These are phyloP conservation scores for Lindbergichthys nudifrons DNA, from an alignment of 2,797 vertebrate species.

Conservation along the genomic window DNA sequence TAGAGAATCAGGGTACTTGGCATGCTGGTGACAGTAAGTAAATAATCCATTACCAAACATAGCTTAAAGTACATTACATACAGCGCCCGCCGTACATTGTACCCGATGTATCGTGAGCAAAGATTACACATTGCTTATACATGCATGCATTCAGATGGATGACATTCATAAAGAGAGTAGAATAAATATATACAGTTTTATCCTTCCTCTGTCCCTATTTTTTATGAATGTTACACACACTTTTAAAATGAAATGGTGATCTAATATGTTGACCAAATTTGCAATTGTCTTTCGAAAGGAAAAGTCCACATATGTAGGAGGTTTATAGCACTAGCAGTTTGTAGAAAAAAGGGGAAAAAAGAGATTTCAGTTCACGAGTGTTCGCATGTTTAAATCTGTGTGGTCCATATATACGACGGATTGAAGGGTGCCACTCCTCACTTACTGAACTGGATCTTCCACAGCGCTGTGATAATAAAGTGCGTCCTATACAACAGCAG, in stretches of 20 bases:
- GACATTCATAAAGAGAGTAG: background rate
- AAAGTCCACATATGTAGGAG: no score
- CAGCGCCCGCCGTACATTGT: slow-evolving; percentile 5
- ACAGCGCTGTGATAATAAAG: slow-evolving; percentile 59
- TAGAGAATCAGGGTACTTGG: slow-evolving; percentile 41
- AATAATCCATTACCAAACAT: slow-evolving; percentile 49
- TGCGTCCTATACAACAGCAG: slow-evolving; percentile 59
- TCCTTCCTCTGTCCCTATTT: background rate
- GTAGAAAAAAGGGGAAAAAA: background rate
- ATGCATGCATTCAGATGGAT: background rate
- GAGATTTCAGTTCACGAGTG: background rate
- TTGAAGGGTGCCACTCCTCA: slow-evolving; percentile 52
- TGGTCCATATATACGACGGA: slow-evolving; percentile 56
- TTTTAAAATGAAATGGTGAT: background rate
- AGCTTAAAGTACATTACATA: slow-evolving; percentile 33
- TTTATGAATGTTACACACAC: background rate
- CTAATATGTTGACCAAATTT: background rate
- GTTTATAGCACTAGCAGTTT: slow-evolving; percentile 1
- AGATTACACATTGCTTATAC: slow-evolving; percentile 4
- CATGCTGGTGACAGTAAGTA: slow-evolving; percentile 39
- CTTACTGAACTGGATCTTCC: slow-evolving; percentile 53
- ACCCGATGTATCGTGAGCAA: slow-evolving; percentile 3
- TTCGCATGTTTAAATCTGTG: slow-evolving; percentile 28
- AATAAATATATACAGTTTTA: background rate
- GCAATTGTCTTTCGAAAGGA: background rate